Percentiles rank a stretch among this genome's conserved stretches.
These are phyloP conservation scores for Megaceryle maxima DNA, from an alignment of 2,113 vertebrate genomes.

Conservation along the genomic window DNA sequence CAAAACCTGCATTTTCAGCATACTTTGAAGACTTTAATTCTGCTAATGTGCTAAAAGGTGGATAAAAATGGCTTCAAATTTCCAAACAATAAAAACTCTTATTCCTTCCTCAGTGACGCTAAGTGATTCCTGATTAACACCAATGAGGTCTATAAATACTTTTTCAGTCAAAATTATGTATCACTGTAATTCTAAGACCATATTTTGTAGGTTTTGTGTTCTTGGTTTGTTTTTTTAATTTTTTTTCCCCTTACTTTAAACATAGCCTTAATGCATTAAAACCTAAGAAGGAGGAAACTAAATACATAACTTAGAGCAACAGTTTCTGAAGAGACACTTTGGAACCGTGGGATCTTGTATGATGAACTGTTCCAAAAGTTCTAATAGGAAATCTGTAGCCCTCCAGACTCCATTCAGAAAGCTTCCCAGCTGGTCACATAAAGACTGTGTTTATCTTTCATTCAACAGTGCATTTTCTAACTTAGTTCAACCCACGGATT, in stretches of 20 bases:
- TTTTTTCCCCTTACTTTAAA: neutral
- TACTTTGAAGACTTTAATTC: neutral
- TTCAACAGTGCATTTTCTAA: neutral
- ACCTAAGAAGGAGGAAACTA: neutral
- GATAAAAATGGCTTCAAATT: neutral
- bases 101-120: neutral
- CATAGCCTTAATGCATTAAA: neutral
- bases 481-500: neutral
- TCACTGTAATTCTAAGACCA: neutral
- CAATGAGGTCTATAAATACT: neutral
- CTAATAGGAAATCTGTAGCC: neutral
- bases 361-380: neutral
- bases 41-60: neutral
- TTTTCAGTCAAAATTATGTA: neutral
- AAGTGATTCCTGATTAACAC: neutral
- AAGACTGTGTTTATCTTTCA: neutral
- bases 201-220: neutral
- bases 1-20: neutral
- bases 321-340: neutral
- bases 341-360: fast-evolving
- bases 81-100: neutral
- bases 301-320: neutral
- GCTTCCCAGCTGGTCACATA: neutral
- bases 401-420: neutral
- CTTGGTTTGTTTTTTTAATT: neutral